Evolutionary conservation across 2,888 invertebrate genomes (phyloP), one percentile per base, ranked within the genome.

Genomic region (Xanthorhoe spadicearia): DNA sequence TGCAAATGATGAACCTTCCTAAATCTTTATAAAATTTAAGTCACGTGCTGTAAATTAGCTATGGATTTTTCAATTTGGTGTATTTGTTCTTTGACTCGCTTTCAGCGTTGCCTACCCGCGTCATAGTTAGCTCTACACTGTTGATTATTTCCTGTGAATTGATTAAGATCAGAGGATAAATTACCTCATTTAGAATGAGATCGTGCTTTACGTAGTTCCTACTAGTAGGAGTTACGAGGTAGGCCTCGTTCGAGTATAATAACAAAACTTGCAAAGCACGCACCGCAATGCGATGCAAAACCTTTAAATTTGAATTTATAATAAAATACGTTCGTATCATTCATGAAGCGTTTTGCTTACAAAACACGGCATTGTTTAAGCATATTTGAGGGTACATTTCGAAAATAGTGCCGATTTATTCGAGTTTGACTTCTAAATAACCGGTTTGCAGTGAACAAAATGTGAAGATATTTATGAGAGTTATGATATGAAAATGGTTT

Each of bases 331-430:
- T 66, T 59, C 59, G 15, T 55, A 49, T 65, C 66, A 69, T 70
- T 70, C 67, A 67, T 70, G 63, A 65, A 70, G 55, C 66, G 61
- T 63, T 67, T 70, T 65, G 63, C 67, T 65, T 64, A 56, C 63
- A 66, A 71, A 66, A 71, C 60, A 66, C 51, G 55, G 62, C 51
- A 68, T 71, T 61, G 57, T 65, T 70, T 69, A 64, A 68, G 35
- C 62, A 43, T 73, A 71, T 68, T 68, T 69, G 61, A 66, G 60
- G 55, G 70, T 46, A 61, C 55, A 68, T 58, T 72, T 69, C 68
- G 61, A 73, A n/a, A 71, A 69, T 69, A 70, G 61, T 69, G 68
- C 62, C 68, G 69, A 65, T 71, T 73, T 73, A 73, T 73, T 71
- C 66, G 69, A 54, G 64, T 23, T 65, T 66, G 68, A 70, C 66